These are phyloP conservation scores for Pica pica DNA, from an alignment of 2,113 vertebrate genomes.

Conservation along the genomic window DNA sequence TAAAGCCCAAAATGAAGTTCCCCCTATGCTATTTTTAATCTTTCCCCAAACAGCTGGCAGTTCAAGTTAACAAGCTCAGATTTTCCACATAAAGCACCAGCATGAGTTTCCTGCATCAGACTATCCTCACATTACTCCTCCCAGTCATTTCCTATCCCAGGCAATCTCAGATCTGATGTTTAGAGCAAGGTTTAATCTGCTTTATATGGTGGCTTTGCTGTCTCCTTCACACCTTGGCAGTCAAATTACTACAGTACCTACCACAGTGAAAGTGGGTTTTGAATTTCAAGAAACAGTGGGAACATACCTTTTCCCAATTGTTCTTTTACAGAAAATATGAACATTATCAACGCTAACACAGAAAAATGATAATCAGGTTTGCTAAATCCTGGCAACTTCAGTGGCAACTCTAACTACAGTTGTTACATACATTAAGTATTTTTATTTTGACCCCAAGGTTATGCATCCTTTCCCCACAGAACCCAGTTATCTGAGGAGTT, in stretches of 20 bases:
- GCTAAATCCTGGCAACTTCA: neutral
- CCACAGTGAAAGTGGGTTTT: neutral
- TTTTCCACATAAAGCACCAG: slow-evolving; percentile 42
- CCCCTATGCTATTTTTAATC: slow-evolving; percentile 4
- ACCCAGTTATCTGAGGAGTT: neutral
- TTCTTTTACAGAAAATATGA: neutral
- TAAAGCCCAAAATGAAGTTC: neutral
- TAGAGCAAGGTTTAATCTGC: neutral
- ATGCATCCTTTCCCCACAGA: neutral
- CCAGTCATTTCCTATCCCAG: neutral
- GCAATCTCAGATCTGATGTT: neutral
- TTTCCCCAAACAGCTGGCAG: neutral
- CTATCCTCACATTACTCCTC: neutral
- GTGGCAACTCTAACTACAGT: neutral
- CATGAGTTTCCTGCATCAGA: slow-evolving; percentile 3
- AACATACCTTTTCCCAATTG: accelerated
- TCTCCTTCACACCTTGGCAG: neutral
- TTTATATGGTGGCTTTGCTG: neutral
- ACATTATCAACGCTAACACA: neutral
- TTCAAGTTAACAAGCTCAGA: neutral
- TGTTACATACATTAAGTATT: neutral
- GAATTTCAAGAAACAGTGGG: neutral
- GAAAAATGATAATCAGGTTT: neutral
- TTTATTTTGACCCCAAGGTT: neutral
- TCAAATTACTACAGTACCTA: neutral